Conservation (phyloP, 2,113 vertebrate species). For the Oostethus manadensis region DNA sequence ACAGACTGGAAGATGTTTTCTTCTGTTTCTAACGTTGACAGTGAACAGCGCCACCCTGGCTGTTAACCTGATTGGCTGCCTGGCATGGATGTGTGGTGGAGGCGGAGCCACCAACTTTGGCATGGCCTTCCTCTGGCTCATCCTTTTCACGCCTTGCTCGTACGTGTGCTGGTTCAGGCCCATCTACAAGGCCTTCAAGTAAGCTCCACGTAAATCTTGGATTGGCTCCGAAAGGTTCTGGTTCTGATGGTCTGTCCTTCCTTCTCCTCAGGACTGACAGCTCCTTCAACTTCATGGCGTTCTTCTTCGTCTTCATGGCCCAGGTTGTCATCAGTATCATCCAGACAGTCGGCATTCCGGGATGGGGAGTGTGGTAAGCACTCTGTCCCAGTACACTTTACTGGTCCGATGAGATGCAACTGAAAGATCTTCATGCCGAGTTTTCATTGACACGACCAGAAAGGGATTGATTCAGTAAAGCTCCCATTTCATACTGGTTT, state of each 20-base stretch:
- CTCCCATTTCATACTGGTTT: neutral
- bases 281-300: conserved; percentile 99
- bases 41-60: conserved; percentile 96
- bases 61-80: conserved; percentile 95
- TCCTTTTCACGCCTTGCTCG: conserved; percentile 98
- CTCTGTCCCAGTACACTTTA: neutral
- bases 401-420: neutral
- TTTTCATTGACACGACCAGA: too few relatives aligned
- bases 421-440: neutral
- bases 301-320: conserved; percentile 98
- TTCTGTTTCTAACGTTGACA: too few relatives aligned
- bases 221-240: neutral
- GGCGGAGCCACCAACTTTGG: conserved; percentile 95
- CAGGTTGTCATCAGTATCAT: conserved; percentile 97
- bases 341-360: conserved; percentile 92
- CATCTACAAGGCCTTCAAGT: conserved; percentile 99
- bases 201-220: conserved; percentile 56
- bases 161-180: conserved; percentile 99
- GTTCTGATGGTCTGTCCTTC: neutral
- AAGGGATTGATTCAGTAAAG: neutral
- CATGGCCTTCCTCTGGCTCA: conserved; percentile 96
- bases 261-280: conserved; percentile 85
- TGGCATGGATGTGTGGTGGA: conserved; percentile 98
- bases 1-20: neutral
- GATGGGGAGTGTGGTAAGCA: conserved; percentile 97